Evolutionary conservation across 1,140 invertebrate genomes (phyloP), one percentile per base, ranked within the genome.

Genomic region (Trichogramma pretiosum): DNA sequence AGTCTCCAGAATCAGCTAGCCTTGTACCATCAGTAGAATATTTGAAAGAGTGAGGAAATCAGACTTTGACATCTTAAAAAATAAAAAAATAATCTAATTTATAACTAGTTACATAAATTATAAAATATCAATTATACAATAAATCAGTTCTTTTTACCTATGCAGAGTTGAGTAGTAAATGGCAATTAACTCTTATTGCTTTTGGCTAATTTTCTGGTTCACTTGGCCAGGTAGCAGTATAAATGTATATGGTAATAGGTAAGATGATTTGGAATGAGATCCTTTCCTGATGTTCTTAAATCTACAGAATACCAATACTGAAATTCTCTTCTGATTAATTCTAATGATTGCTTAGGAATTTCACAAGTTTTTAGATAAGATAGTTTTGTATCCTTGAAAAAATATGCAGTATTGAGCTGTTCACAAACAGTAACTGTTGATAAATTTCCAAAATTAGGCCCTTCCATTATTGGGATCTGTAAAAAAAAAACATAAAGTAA

Each of bases 1-100:
- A 89, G 74, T 99, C 97, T 10, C 97, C 97, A 36, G 96, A 83
- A 75, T 99, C 95, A 18, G 95, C 94, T 16, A 98, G 64, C 48
- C 95, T 72, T 83, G 88, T 97, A 10, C 93, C 95, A 76, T 99
- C 97, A 3, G 96, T 95, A 30, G 93, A 96, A 72, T 93, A 99
- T 62, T 91, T 94, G 74, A 67, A 1, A 99, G 73, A 0, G 94
- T 98, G 37, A 99, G 72, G 68, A 99, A 99, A 67, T 98, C 97
- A 0, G 91, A 95, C 68, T 99, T 99, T 0, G 96, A 98, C 97
- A 99, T 99, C 80, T 85, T 55, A 28, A 28, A 30, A 28, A 41
- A n/a, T 13, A 28, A 35, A 22, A 39, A 11, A n/a, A 17, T 37
- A 14, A 99, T 99, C 4, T 35, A 36, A 1, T 32, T 7, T 1